Evolutionary conservation across 2,888 invertebrate species (phyloP), one percentile per base, ranked within the genome.

Genomic region (Synergus umbraculus): DNA sequence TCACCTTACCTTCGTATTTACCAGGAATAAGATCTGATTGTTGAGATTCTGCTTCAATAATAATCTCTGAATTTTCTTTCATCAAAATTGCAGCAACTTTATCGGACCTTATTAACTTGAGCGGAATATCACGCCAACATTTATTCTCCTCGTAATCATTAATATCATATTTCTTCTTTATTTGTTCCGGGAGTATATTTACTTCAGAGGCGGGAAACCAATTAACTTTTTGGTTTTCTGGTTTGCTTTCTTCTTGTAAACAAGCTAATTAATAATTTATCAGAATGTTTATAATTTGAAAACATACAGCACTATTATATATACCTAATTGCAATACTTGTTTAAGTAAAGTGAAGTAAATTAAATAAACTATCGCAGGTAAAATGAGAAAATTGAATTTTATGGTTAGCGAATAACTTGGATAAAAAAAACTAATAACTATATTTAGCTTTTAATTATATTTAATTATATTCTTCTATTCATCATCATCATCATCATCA

Each of bases 21-120:
- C 96, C 96, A 63, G 95, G 93, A 78, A 97, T 91, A 77, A 97
- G 93, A 93, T 97, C 97, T 12, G 96, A 96, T 87, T 96, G 95
- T 82, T 93, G 93, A 69, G 94, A 92, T 86, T 96, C 95, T 37
- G 95, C 94, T 87, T 93, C 92, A 9, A 93, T 86, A 79, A 93
- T 93, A 81, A 89, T 91, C 76, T 90, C 86, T 79, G 89, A 90
- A 81, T 90, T 90, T 66, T 92, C 89, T 78, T 90, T 89, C 29
- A 87, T 87, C 37, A 88, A 78, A 87, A 92, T 87, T 41, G 87
- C 82, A 5, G 89, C 80, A 18, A 88, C 86, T 81, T 84, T 87
- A 13, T 91, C 87, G 2, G 85, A 82, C 43, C 85, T 83, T 69
- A 91, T 86, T 66, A 90, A 81, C 83, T 88, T 91, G 44, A 91